phyloP scores from a whole-genome alignment of 2,797 vertebrate species.

The Acanthurus tractus region DNA sequence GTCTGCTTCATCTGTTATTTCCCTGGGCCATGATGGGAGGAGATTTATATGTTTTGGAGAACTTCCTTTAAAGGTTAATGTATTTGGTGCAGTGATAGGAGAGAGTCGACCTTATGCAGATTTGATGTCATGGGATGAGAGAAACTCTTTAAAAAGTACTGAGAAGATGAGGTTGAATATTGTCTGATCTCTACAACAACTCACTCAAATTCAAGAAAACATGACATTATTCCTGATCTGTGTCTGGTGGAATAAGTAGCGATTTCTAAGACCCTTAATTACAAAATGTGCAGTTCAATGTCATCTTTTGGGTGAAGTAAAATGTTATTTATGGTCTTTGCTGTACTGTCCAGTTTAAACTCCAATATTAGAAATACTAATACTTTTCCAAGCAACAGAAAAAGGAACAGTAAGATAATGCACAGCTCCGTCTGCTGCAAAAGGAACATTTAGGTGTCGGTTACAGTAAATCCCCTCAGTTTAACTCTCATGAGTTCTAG shows the following conservation, averaged over 20 bases:
- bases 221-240: neutral
- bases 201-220: neutral
- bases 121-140: slow-evolving; percentile 35
- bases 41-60: slow-evolving; percentile 65
- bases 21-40: slow-evolving; percentile 29
- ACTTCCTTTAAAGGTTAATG: slow-evolving; percentile 49
- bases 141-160: slow-evolving; percentile 7
- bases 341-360: too few relatives aligned
- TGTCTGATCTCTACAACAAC: slow-evolving; percentile 19
- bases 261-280: too few relatives aligned
- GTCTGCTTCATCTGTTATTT: slow-evolving; percentile 47
- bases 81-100: slow-evolving; percentile 24
- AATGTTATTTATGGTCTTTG: too few relatives aligned
- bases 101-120: slow-evolving; percentile 25
- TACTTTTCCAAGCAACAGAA: too few relatives aligned
- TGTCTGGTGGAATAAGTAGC: neutral
- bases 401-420: too few relatives aligned
- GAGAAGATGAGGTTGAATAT: slow-evolving; percentile 21
- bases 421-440: too few relatives aligned
- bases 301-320: too few relatives aligned
- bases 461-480: too few relatives aligned
- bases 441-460: too few relatives aligned
- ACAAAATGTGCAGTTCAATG: too few relatives aligned
- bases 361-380: too few relatives aligned
- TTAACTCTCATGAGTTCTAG: too few relatives aligned